Conservation (phyloP, 2,113 vertebrate genomes). For the Bagarius yarrelli region DNA sequence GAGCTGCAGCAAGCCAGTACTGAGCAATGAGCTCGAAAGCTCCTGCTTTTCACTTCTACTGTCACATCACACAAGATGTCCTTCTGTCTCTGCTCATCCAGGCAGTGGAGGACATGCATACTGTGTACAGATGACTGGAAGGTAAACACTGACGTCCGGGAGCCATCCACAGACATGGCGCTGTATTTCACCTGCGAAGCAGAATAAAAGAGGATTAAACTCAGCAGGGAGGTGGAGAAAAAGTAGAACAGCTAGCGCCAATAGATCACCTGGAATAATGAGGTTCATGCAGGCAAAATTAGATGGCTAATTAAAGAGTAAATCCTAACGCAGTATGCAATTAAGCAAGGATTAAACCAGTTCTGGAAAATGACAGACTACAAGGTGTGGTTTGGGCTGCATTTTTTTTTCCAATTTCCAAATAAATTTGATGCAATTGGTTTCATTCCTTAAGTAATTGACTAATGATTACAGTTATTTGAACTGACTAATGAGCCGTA, state of each 20-base stretch:
- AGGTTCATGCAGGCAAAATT: background rate
- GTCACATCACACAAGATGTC: constrained; percentile 80
- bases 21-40: constrained; percentile 84
- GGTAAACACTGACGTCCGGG: constrained; percentile 70
- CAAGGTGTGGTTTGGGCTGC: background rate
- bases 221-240: background rate
- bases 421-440: background rate
- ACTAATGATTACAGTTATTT: background rate
- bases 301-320: background rate
- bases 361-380: background rate
- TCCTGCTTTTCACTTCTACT: constrained; percentile 78
- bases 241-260: background rate
- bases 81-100: constrained; percentile 72
- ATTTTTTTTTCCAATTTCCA: background rate
- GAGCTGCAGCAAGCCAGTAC: constrained; percentile 89
- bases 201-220: constrained; percentile 3
- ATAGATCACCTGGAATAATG: background rate
- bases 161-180: constrained; percentile 66
- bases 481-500: background rate
- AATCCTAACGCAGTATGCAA: background rate
- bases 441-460: background rate
- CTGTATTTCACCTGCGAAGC: constrained; percentile 33
- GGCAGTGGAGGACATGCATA: constrained; percentile 66
- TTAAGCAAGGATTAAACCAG: background rate
- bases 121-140: constrained; percentile 77